Evolutionary conservation across 2,797 vertebrate species (phyloP).

Genomic region (Xenopus petersii): DNA sequence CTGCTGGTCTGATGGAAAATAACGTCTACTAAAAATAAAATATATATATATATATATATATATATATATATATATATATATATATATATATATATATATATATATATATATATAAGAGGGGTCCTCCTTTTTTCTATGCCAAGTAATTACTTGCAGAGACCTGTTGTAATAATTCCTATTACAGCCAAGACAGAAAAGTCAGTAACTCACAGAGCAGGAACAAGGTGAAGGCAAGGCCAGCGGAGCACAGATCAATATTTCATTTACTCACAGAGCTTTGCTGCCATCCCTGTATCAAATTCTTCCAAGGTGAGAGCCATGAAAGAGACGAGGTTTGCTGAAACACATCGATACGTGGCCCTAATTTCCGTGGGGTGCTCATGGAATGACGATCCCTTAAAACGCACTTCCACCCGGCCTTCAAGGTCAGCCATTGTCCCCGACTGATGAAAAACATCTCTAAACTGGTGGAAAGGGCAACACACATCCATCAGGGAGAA

Average conservation of each 20-base stretch:
- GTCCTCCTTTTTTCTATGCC: constrained; percentile 82
- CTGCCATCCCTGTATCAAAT: constrained; percentile 93
- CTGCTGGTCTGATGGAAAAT: constrained; percentile 79
- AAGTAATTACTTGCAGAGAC: constrained; percentile 97
- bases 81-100: constrained; percentile 81
- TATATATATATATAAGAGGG: constrained; percentile 78
- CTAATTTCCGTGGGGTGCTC: constrained; percentile 91
- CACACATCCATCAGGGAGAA: constrained; percentile 59
- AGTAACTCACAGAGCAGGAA: constrained; percentile 94
- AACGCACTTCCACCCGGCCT: constrained; percentile 44
- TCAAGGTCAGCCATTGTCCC: constrained; percentile 80
- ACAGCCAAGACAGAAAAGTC: constrained; percentile 97
- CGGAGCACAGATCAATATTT: constrained; percentile 97
- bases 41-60: constrained; percentile 76
- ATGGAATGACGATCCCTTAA: constrained; percentile 65
- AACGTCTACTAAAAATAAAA: constrained; percentile 79
- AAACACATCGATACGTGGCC: constrained; percentile 78
- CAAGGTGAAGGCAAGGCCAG: constrained; percentile 99
- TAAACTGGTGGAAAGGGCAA: constrained; percentile 68
- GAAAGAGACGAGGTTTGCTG: constrained; percentile 88
- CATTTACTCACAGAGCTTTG: constrained; percentile 94
- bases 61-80: constrained; percentile 83
- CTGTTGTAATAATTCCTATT: constrained; percentile 99
- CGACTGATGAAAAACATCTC: constrained; percentile 75
- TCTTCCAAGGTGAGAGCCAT: constrained; percentile 80